Evolutionary conservation across 2,797 vertebrate genomes (phyloP), one percentile per base, ranked within the genome.

Genomic region (Sebastes matsubarae): DNA sequence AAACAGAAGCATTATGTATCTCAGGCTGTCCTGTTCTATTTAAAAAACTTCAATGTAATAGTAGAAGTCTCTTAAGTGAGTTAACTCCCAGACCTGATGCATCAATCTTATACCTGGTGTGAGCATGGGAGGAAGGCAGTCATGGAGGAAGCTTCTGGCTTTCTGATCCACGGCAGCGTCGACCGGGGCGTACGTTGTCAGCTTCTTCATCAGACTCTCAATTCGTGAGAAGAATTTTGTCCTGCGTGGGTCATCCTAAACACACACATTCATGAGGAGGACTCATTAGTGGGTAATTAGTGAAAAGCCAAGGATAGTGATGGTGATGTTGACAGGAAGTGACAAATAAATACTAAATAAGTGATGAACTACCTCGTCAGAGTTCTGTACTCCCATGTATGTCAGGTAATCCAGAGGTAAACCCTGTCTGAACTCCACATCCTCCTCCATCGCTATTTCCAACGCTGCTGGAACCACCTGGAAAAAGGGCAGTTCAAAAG

Each of bases 91-190:
- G 58, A 6, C 24, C 27, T 2, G 20, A 32, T 5, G 25, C 8
- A 32, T 59, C 22, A 16, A 16, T 32, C 29, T 52, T 5, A 30
- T 89, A 97, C 95, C 96, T 58, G 94, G 87, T 0, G 96, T 97
- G 30, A 98, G 93, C 76, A 95, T 79, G 0, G 98, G 98, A 7
- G 99, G 98, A 4, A 99, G 95, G 76, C 97, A 99, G 91, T 99
- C 98, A 3, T 99, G 97, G 68, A 99, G 92, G 88, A 97, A 98
- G 0, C 89, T 95, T 94, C 95, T 97, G 71, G 97, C 97, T 92
- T 97, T 97, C 93, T 99, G 97, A 92, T 99, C 98, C 52, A 99
- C 97, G 0, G 97, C 97, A 22, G 98, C 98, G 59, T 99, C 98
- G 0, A 99, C 93, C 0, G 98, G 98, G 1, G 96, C 96, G 12